Evolutionary conservation across 2,113 vertebrate species (phyloP), one percentile per base, ranked within the genome.

Genomic region (Oryzias curvinotus): DNA sequence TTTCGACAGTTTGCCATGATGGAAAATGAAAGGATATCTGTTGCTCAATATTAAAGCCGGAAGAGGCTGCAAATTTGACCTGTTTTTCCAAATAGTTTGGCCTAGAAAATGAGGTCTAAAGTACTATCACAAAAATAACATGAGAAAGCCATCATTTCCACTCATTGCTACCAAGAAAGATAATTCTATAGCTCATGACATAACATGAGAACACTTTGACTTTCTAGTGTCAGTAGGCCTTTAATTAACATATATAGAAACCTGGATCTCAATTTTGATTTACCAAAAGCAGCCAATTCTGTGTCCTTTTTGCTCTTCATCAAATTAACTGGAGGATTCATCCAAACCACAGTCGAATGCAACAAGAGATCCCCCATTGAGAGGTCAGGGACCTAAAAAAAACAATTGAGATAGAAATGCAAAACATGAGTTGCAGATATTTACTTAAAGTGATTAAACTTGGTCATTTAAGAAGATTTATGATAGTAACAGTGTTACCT

Each of bases 281-380:
- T 44, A 99, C 97, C 94, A 67, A 99, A 98, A 0, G 95, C 93
- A 69, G 94, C 95, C 77, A 99, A 73, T 66, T 98, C 95, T 0
- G 95, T 94, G 56, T 98, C 97, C 85, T 96, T 98, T 81, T 97
- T 98, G 91, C 94, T 94, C 54, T 97, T 98, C 30, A 94, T 89
- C 74, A 98, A 85, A 0, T 92, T 93, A 44, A 92, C 64, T 0
- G 96, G 95, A 3, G 96, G 94, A 81, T 98, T 98, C 49, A 98
- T 91, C 97, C 97, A 99, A 46, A 91, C 85, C 71, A 98, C 94
- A 0, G 93, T 94, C 21, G 91, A 93, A 65, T 98, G 96, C 26
- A 98, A 65, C 44, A 99, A 84, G 48, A 99, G 85, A 67, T 99
- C 97, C 0, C 96, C 97, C 97, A 99, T 99, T 0, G 97, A 98